A percentile compares a stretch with the other conserved stretches of the same genome.
These are phyloP conservation scores for Ophthalmotilapia sp. DNA, from an alignment of 2,113 vertebrate genomes.

Conservation along the genomic window DNA sequence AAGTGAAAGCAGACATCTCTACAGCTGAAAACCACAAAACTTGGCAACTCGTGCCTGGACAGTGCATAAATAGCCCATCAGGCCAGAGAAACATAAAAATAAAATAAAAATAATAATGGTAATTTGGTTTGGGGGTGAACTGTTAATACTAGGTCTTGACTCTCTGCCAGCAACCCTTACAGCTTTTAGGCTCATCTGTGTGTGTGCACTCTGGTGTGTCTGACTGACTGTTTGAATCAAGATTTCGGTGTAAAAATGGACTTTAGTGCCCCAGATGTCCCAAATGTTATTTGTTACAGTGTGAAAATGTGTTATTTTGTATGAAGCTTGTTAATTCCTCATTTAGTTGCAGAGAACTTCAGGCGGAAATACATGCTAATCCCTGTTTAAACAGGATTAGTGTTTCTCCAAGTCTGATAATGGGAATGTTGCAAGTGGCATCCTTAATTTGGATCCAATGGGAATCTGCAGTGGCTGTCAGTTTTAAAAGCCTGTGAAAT, in stretches of 20 bases:
- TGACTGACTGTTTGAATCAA: not conserved
- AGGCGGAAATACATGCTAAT: not conserved
- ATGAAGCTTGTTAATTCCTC: not conserved
- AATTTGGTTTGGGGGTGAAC: not conserved
- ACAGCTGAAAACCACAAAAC: not conserved
- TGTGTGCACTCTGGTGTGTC: not conserved
- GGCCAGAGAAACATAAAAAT: not conserved
- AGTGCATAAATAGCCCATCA: not conserved
- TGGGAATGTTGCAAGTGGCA: not conserved
- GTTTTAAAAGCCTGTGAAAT: not conserved
- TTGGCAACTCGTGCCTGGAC: not conserved
- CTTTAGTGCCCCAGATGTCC: not conserved
- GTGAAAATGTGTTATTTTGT: not conserved
- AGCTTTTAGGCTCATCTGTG: not conserved
- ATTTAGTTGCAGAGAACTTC: not conserved
- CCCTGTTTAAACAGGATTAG: conserved; percentile 15
- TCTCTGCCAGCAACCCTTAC: not conserved
- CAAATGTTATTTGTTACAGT: not conserved
- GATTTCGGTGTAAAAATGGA: not conserved
- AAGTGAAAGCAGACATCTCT: not conserved
- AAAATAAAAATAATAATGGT: not conserved
- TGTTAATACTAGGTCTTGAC: not conserved
- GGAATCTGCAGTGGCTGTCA: not conserved
- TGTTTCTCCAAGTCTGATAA: not conserved
- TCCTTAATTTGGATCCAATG: not conserved